Conservation (phyloP, 2,797 vertebrate genomes). For the Scolopax rusticola region DNA sequence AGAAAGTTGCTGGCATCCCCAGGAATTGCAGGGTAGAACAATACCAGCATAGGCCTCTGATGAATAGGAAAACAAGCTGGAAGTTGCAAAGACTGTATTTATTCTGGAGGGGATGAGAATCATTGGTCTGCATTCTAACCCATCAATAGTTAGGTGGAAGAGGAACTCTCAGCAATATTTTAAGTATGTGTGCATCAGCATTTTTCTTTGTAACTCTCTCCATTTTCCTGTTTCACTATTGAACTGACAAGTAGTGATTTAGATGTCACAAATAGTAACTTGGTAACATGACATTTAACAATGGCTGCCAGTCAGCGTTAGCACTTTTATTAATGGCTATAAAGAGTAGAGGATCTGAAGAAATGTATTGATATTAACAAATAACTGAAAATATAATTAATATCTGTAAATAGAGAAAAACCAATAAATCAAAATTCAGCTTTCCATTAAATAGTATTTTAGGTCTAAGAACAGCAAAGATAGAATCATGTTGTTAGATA, state of each 20-base stretch:
- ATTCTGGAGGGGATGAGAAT: neutral
- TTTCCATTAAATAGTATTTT: neutral
- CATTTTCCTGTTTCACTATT: neutral
- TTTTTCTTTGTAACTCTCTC: neutral
- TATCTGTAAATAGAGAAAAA: neutral
- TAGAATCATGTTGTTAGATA: neutral
- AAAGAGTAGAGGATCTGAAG: neutral
- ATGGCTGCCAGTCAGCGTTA: neutral
- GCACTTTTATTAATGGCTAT: neutral
- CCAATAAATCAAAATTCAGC: neutral
- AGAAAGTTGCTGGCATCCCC: neutral
- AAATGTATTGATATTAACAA: neutral
- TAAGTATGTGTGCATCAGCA: neutral
- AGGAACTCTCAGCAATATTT: neutral
- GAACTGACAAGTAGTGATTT: neutral
- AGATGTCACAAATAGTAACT: neutral
- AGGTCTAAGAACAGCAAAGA: neutral
- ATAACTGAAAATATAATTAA: neutral
- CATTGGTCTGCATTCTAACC: neutral
- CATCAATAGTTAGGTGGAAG: constrained; percentile 12
- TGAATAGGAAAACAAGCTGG: neutral
- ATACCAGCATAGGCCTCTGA: neutral
- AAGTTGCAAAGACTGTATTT: neutral
- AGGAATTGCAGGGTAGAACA: neutral
- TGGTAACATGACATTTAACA: neutral